These are phyloP conservation scores for Darevskia mixta DNA, from an alignment of 2,797 vertebrate genomes.

Conservation along the genomic window DNA sequence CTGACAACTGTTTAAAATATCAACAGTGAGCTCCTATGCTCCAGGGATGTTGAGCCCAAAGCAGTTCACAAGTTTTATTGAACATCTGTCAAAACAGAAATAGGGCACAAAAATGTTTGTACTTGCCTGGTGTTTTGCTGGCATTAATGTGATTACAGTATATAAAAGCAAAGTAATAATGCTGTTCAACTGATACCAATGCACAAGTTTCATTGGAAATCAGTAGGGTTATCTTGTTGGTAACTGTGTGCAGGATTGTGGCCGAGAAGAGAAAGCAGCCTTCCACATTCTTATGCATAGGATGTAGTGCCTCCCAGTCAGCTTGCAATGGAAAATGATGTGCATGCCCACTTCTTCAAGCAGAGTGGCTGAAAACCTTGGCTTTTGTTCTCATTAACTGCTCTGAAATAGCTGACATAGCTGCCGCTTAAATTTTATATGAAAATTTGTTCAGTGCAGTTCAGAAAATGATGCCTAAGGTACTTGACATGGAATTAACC, in stretches of 20 bases:
- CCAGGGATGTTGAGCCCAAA: constrained; percentile 4
- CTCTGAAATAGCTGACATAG: not conserved
- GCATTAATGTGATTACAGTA: not conserved
- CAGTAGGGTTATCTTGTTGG: not conserved
- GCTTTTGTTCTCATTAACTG: not conserved
- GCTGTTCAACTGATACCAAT: not conserved
- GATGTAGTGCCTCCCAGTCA: not conserved
- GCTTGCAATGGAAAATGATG: not conserved
- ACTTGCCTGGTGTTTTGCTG: not conserved
- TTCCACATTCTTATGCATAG: not conserved
- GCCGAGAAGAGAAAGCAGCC: not conserved
- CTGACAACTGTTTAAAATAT: constrained; percentile 21
- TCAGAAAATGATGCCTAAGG: not conserved
- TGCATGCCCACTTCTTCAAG: not conserved
- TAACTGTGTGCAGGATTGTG: constrained; percentile 1
- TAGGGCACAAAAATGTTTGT: not conserved
- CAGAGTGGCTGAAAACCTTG: not conserved
- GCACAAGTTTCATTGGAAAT: constrained; percentile 2
- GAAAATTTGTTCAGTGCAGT: not conserved
- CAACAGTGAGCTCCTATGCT: not conserved
- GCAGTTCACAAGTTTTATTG: constrained; percentile 12
- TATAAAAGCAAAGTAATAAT: not conserved
- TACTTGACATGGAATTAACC: not conserved
- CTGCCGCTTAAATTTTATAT: not conserved
- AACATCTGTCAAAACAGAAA: constrained; percentile 14